A percentile compares a stretch with the other conserved stretches of the same genome.
These are phyloP conservation scores for Dendrocincla tyrannina DNA, from an alignment of 2,797 vertebrate species.

Conservation along the genomic window DNA sequence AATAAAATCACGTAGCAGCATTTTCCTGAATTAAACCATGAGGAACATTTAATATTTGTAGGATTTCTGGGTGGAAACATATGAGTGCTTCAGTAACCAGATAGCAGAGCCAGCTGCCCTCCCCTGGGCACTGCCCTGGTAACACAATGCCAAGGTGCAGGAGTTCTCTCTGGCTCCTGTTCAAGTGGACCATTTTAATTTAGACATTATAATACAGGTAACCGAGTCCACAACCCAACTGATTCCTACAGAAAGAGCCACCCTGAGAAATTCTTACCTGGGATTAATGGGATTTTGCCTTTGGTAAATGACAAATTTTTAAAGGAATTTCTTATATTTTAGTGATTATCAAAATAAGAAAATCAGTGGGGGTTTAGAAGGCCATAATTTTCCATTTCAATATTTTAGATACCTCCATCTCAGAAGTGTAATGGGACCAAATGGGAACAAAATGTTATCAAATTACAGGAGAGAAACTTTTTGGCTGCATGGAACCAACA, in stretches of 20 bases:
- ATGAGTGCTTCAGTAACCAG: background rate
- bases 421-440: background rate
- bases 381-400: background rate
- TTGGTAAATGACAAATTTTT: background rate
- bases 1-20: background rate
- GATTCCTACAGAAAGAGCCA: background rate
- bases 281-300: background rate
- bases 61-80: background rate
- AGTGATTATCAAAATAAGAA: background rate
- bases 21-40: background rate
- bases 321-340: background rate
- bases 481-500: rapidly evolving
- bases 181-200: background rate
- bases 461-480: background rate
- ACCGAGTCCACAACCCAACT: background rate
- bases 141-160: background rate
- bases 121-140: background rate
- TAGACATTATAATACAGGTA: background rate
- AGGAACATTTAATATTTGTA: background rate
- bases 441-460: background rate
- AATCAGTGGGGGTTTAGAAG: rapidly evolving
- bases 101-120: background rate
- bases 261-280: background rate
- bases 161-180: background rate
- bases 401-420: background rate